Evolutionary conservation across 2,888 invertebrate genomes (phyloP).

Genomic region (Metopia argyrocephala): DNA sequence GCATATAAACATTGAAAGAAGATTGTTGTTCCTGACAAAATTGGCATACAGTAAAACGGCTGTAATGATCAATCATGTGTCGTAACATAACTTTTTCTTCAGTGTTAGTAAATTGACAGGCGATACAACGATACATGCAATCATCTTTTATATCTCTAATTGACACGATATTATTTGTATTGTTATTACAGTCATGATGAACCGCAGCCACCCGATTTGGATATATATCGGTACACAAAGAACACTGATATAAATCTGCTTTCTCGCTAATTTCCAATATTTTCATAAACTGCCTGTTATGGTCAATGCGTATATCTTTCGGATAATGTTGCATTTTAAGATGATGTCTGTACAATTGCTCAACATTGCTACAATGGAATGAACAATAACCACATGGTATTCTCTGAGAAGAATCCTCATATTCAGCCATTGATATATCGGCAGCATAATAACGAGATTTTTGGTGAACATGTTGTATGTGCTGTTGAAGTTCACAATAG

Average conservation of each 20-base stretch:
- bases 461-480: conserved; percentile 67
- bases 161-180: conserved; percentile 66
- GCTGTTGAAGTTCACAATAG: conserved; percentile 67
- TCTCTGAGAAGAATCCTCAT: conserved; percentile 26
- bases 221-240: conserved; percentile 70
- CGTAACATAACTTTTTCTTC: conserved; percentile 73
- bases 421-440: conserved; percentile 65
- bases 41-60: conserved; percentile 68
- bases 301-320: conserved; percentile 68
- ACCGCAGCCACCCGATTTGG: conserved; percentile 69
- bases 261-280: conserved; percentile 66
- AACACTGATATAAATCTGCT: conserved; percentile 71
- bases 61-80: conserved; percentile 78
- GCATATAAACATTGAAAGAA: conserved; percentile 72
- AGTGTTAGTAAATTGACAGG: conserved; percentile 77
- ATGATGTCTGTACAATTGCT: conserved; percentile 67
- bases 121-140: conserved; percentile 79
- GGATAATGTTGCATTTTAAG: conserved; percentile 65
- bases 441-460: conserved; percentile 75
- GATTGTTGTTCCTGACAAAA: conserved; percentile 66
- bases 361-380: conserved; percentile 56
- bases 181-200: conserved; percentile 68
- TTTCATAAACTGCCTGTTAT: conserved; percentile 52
- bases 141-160: conserved; percentile 70
- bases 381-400: conserved; percentile 71